Conservation (phyloP, 1,140 invertebrate genomes). For the Diprion similis region DNA sequence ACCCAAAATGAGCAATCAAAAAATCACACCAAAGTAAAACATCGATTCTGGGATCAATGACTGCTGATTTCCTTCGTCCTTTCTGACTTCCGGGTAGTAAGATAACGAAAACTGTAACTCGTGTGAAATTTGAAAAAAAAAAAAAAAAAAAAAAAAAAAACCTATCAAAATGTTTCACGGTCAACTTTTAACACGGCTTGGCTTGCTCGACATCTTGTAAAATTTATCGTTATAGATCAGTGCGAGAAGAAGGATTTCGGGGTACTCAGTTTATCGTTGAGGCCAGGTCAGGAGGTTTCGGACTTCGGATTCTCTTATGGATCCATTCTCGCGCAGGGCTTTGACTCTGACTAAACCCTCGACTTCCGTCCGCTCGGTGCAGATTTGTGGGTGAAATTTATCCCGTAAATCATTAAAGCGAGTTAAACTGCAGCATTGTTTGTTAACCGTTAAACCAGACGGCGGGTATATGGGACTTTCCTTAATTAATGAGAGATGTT, state of each 20-base stretch:
- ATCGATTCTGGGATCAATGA: too few relatives aligned
- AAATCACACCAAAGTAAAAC: too few relatives aligned
- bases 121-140: too few relatives aligned
- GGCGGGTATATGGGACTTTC: not conserved
- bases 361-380: not conserved
- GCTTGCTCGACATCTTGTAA: too few relatives aligned
- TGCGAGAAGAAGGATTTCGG: not conserved
- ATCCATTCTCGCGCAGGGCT: not conserved
- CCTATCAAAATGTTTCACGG: too few relatives aligned
- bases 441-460: not conserved
- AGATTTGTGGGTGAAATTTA: slow-evolving; percentile 1
- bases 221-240: too few relatives aligned
- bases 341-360: not conserved
- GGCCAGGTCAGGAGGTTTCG: not conserved
- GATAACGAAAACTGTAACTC: too few relatives aligned
- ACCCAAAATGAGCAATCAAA: too few relatives aligned
- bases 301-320: not conserved
- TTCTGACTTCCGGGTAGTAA: too few relatives aligned
- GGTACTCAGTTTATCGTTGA: not conserved
- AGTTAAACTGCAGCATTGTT: not conserved
- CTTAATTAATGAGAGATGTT: not conserved
- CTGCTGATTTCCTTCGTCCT: too few relatives aligned
- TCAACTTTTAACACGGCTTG: too few relatives aligned
- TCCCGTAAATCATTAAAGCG: not conserved
- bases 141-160: too few relatives aligned